These are phyloP conservation scores for Condylura cristata DNA, from an alignment of 2,113 vertebrate species.

Conservation along the genomic window DNA sequence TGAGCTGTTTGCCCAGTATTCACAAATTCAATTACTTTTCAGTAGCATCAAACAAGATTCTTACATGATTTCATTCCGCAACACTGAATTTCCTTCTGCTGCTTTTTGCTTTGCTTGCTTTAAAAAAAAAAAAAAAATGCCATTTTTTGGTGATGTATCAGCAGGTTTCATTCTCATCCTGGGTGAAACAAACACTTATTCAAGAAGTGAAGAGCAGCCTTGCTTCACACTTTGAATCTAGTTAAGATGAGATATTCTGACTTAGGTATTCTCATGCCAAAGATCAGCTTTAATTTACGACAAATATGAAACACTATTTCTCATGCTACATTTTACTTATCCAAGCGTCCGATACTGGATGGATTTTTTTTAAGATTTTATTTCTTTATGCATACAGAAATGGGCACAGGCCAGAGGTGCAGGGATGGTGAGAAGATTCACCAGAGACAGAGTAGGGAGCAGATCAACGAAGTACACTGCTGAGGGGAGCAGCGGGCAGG, in stretches of 20 bases:
- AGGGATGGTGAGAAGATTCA: no score
- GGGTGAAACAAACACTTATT: slow-evolving; percentile 23
- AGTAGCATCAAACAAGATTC: slow-evolving; percentile 66
- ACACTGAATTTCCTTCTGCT: slow-evolving; percentile 73
- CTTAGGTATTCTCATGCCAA: slow-evolving; percentile 42
- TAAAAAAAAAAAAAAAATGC: slow-evolving; percentile 60
- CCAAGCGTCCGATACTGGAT: not conserved
- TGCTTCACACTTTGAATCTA: slow-evolving; percentile 56
- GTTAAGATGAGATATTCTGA: slow-evolving; percentile 22
- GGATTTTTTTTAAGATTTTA: not conserved
- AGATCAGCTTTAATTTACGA: not conserved
- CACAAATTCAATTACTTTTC: slow-evolving; percentile 80
- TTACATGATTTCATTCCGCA: slow-evolving; percentile 77
- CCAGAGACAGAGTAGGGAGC: no score
- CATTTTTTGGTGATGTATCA: slow-evolving; percentile 77
- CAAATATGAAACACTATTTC: slow-evolving; percentile 17
- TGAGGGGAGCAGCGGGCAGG: no score
- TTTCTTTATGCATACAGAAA: no score
- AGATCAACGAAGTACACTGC: no score
- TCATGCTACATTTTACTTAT: not conserved
- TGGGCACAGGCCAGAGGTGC: no score
- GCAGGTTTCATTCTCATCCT: slow-evolving; percentile 58
- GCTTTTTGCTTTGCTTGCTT: slow-evolving; percentile 80
- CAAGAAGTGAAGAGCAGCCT: slow-evolving; percentile 48
- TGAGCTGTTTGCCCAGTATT: slow-evolving; percentile 59